phyloP scores from a whole-genome alignment of 2,888 invertebrate genomes.

The Bombylius discolor region DNA sequence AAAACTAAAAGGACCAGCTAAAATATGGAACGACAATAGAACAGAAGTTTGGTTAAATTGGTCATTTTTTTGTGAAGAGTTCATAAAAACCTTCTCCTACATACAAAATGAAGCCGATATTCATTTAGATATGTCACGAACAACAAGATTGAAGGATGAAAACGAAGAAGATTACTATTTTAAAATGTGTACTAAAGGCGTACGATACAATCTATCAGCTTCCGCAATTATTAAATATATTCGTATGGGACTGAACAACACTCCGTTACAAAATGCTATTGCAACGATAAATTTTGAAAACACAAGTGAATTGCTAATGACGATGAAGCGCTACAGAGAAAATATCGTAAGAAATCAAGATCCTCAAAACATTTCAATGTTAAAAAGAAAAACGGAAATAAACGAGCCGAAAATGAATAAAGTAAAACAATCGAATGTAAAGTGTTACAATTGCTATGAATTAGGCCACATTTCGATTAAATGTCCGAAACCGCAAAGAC shows the following conservation, averaged over 20 bases:
- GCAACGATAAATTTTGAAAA: background rate
- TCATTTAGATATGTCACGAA: background rate
- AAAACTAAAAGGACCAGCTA: background rate
- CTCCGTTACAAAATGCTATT: background rate
- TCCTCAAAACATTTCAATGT: background rate
- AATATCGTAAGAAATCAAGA: background rate
- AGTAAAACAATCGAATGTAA: background rate
- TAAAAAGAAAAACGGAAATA: background rate
- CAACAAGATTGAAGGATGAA: background rate
- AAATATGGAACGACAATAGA: background rate
- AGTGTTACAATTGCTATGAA: constrained; percentile 5
- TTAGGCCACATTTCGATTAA: constrained; percentile 1
- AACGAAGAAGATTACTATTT: background rate
- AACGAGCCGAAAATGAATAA: background rate
- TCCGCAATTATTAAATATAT: background rate
- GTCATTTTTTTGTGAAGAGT: background rate
- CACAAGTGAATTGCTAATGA: background rate
- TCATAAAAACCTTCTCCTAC: background rate
- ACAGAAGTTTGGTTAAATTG: background rate
- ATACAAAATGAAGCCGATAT: background rate
- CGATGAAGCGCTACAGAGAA: background rate
- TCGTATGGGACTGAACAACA: background rate
- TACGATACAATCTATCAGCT: background rate
- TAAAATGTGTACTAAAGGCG: background rate
- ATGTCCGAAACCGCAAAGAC: constrained; percentile 2